Percentiles rank a stretch among this genome's conserved stretches.
Conservation (phyloP, 2,113 vertebrate species). For the Sigmodon hispidus region DNA sequence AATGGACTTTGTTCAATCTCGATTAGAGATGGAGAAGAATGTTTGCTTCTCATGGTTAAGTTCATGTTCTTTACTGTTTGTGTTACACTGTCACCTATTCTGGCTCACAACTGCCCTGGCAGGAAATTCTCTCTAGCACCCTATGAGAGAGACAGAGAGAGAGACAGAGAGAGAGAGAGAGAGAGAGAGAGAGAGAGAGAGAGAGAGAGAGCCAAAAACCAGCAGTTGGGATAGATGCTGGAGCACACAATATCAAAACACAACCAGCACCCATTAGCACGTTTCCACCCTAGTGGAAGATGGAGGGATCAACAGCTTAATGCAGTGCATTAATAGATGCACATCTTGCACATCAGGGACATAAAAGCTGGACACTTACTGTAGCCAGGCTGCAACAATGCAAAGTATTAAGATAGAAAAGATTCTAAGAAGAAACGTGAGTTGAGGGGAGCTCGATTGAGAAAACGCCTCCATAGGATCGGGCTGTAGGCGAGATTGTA, state of each 20-base stretch:
- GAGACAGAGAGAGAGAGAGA: not conserved
- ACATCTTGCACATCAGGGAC: accelerated
- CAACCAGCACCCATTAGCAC: not conserved
- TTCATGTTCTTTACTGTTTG: not conserved
- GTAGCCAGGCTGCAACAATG: not conserved
- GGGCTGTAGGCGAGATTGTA: not conserved
- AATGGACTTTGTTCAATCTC: not conserved
- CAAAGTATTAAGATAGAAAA: not conserved
- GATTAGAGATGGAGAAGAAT: not conserved
- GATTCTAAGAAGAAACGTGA: not conserved
- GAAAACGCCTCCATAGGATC: not conserved
- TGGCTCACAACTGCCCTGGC: not conserved
- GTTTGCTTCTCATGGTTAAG: not conserved
- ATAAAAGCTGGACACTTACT: not conserved
- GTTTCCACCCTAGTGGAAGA: not conserved
- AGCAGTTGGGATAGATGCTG: not conserved
- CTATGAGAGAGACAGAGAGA: not conserved
- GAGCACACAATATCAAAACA: not conserved
- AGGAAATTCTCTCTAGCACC: not conserved
- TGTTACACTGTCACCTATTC: not conserved
- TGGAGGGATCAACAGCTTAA: not conserved
- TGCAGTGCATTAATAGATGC: not conserved
- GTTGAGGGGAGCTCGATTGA: not conserved
- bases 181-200: not conserved
- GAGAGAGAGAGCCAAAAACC: not conserved